Conservation (phyloP, 2,113 vertebrate genomes). For the Trematocara variabile region DNA sequence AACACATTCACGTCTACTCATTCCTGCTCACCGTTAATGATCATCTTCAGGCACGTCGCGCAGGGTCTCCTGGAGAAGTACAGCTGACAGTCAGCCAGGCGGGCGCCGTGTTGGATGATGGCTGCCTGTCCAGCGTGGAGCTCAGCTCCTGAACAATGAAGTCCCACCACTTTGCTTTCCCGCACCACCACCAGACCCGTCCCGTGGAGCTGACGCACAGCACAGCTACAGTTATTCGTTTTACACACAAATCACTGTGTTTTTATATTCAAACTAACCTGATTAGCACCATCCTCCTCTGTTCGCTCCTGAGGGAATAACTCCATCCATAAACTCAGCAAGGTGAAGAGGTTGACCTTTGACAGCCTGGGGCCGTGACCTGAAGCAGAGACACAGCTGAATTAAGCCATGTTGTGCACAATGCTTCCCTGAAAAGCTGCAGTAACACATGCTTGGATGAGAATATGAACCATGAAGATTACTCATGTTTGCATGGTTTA, state of each 20-base stretch:
- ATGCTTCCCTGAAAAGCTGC: neutral
- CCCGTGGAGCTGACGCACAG: slow-evolving; percentile 71
- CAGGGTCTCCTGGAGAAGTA: slow-evolving; percentile 96
- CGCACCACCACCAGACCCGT: slow-evolving; percentile 89
- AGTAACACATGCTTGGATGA: neutral
- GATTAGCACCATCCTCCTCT: slow-evolving; percentile 51
- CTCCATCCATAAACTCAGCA: slow-evolving; percentile 96
- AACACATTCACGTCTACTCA: neutral
- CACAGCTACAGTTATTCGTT: neutral
- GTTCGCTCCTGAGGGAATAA: slow-evolving; percentile 78
- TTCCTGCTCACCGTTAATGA: slow-evolving; percentile 85
- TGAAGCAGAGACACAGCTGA: slow-evolving; percentile 26
- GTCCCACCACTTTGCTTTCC: slow-evolving; percentile 84
- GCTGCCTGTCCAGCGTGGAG: slow-evolving; percentile 95
- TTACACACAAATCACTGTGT: neutral
- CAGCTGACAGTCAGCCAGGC: slow-evolving; percentile 84
- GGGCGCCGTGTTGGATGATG: slow-evolving; percentile 83
- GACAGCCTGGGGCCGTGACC: slow-evolving; percentile 87
- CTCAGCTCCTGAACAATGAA: slow-evolving; percentile 87
- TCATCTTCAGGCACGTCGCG: slow-evolving; percentile 94
- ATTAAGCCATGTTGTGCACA: neutral
- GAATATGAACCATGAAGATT: neutral
- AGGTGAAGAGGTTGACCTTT: slow-evolving; percentile 89
- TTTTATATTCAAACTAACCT: slow-evolving; percentile 22
- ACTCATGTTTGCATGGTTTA: neutral